These are phyloP conservation scores for Agelastica alni DNA, from an alignment of 2,888 invertebrate genomes.

Conservation along the genomic window DNA sequence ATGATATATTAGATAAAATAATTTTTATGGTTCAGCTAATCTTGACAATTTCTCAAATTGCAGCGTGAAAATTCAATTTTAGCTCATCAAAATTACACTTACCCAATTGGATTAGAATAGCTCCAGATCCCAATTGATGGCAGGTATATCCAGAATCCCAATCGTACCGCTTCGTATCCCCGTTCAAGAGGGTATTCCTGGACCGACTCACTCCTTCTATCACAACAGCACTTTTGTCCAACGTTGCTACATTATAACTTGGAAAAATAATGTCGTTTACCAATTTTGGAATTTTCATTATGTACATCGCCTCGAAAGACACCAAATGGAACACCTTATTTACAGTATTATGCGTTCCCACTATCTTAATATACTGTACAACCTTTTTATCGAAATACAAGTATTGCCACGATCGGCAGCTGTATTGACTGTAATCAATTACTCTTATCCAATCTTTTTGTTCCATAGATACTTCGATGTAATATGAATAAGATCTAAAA, in stretches of 20 bases:
- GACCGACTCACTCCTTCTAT: slow-evolving; percentile 95
- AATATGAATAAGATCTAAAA: slow-evolving; percentile 82
- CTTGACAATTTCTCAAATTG: no score
- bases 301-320: slow-evolving; percentile 87
- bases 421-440: slow-evolving; percentile 88
- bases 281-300: slow-evolving; percentile 74
- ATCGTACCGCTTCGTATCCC: slow-evolving; percentile 92
- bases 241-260: slow-evolving; percentile 88
- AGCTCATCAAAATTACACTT: no score
- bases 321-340: slow-evolving; percentile 95
- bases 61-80: no score
- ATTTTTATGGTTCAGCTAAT: no score
- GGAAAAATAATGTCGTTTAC: slow-evolving; percentile 80
- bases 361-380: slow-evolving; percentile 79
- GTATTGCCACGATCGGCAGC: slow-evolving; percentile 96
- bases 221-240: slow-evolving; percentile 87
- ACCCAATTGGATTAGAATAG: slow-evolving; percentile 91
- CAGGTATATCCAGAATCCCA: slow-evolving; percentile 99
- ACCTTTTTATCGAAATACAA: slow-evolving; percentile 90
- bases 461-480: slow-evolving; percentile 92
- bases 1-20: no score
- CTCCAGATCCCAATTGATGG: slow-evolving; percentile 93
- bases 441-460: slow-evolving; percentile 93
- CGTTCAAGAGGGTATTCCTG: slow-evolving; percentile 93
- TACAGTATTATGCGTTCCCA: slow-evolving; percentile 94